Conservation (phyloP, 2,113 vertebrate genomes). For the Gymnorhina tibicen region DNA sequence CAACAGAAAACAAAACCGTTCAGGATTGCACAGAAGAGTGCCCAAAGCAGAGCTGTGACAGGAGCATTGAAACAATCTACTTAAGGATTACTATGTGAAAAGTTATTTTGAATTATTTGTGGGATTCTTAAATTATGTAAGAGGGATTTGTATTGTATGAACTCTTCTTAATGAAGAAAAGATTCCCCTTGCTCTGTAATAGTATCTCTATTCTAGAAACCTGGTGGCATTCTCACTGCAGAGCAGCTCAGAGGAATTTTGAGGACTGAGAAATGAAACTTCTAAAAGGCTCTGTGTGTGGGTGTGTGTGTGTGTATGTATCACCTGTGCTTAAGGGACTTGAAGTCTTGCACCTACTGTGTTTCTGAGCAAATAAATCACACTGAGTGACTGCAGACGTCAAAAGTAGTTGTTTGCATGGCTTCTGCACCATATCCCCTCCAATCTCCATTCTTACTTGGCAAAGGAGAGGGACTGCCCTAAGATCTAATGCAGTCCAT, state of each 20-base stretch:
- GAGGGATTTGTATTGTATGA: not conserved
- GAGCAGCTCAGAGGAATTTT: not conserved
- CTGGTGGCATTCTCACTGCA: not conserved
- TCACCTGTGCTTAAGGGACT: not conserved
- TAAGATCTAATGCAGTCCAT: not conserved
- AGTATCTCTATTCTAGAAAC: not conserved
- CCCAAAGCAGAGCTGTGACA: not conserved
- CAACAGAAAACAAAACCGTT: not conserved
- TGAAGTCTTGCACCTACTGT: not conserved
- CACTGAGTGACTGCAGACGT: not conserved
- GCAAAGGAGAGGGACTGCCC: not conserved
- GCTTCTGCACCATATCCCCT: not conserved
- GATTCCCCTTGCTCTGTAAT: not conserved
- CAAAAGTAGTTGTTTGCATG: not conserved
- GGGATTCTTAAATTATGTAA: not conserved
- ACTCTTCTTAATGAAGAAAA: not conserved
- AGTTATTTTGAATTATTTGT: not conserved
- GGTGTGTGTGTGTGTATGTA: not conserved
- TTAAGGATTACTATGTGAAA: not conserved
- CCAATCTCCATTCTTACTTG: not conserved
- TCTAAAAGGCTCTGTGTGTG: not conserved
- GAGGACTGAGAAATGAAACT: not conserved
- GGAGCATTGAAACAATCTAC: not conserved
- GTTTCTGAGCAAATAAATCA: conserved; percentile 4
- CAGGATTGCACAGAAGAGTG: not conserved